These are phyloP conservation scores for Cherax quadricarinatus DNA, from an alignment of 1,140 invertebrate genomes.

Conservation along the genomic window DNA sequence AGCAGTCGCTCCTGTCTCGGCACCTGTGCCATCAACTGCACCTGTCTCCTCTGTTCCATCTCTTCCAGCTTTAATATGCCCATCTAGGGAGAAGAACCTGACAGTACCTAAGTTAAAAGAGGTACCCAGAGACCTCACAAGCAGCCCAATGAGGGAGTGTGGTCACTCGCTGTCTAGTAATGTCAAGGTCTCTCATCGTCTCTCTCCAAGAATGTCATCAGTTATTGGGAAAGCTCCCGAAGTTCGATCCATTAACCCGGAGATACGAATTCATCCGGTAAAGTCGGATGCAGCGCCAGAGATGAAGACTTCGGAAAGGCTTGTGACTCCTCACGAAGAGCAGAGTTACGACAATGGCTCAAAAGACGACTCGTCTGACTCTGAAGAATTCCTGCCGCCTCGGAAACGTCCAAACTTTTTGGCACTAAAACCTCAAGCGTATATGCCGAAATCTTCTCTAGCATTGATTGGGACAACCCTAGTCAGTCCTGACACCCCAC, in stretches of 20 bases:
- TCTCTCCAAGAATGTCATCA: constrained; percentile 11
- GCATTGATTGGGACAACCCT: constrained; percentile 75
- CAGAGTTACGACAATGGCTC: not conserved
- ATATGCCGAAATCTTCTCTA: constrained; percentile 71
- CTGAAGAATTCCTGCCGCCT: constrained; percentile 62
- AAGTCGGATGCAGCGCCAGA: constrained; percentile 9
- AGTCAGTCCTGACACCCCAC: constrained; percentile 90
- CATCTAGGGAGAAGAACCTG: constrained; percentile 38
- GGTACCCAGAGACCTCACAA: constrained; percentile 26
- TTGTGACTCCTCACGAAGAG: constrained; percentile 2
- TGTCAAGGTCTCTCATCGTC: constrained; percentile 1
- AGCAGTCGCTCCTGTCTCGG: constrained; percentile 12
- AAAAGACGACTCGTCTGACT: constrained; percentile 25
- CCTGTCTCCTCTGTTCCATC: constrained; percentile 16
- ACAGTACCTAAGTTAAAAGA: constrained; percentile 29
- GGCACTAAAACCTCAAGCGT: constrained; percentile 71
- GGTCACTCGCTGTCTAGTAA: not conserved
- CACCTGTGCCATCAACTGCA: not conserved
- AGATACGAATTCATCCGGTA: constrained; percentile 35
- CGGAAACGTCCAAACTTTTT: constrained; percentile 72
- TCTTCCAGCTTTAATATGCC: constrained; percentile 24
- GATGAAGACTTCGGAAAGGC: constrained; percentile 11
- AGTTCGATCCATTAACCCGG: constrained; percentile 33
- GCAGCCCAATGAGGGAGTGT: constrained; percentile 34
- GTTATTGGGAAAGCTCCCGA: constrained; percentile 21